Conservation (phyloP, 2,888 invertebrate species). For the Ophraella communa region DNA sequence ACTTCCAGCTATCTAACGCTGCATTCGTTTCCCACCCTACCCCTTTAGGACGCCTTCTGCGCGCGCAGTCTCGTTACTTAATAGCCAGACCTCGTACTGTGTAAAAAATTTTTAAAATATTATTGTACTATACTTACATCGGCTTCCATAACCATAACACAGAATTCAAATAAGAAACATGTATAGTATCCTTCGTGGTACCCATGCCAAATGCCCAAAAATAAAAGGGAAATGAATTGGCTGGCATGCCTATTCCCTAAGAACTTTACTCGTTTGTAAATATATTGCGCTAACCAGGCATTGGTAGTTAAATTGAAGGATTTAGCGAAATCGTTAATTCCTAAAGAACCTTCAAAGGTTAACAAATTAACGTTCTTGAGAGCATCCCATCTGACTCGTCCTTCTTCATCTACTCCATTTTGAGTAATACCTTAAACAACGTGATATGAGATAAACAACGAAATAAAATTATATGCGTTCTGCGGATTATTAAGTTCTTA, state of each 20-base stretch:
- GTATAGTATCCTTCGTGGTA: conserved; percentile 93
- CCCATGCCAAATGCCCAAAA: conserved; percentile 97
- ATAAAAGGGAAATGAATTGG: conserved; percentile 81
- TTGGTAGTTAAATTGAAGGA: conserved; percentile 98
- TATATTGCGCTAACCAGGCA: conserved; percentile 90
- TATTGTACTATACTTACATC: conserved; percentile 65
- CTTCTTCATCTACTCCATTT: conserved; percentile 73
- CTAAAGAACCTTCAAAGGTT: conserved; percentile 81
- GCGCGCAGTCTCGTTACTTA: too few relatives aligned
- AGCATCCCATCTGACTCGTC: conserved; percentile 79
- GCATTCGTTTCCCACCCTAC: too few relatives aligned
- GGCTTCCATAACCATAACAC: conserved; percentile 84
- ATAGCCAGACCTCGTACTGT: too few relatives aligned
- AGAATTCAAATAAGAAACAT: conserved; percentile 90
- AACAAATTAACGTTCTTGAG: conserved; percentile 87
- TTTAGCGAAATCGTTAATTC: conserved; percentile 85
- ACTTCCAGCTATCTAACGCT: too few relatives aligned
- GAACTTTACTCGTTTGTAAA: conserved; percentile 93
- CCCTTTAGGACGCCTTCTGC: too few relatives aligned
- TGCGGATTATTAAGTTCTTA: too few relatives aligned
- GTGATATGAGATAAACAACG: too few relatives aligned
- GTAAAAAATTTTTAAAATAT: too few relatives aligned
- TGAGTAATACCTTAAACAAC: conserved; percentile 79
- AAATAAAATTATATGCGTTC: too few relatives aligned
- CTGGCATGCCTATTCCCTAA: conserved; percentile 82